Base-by-base conservation (phyloP, 2,888 invertebrate species). In the Heliconius cydno region DNA sequence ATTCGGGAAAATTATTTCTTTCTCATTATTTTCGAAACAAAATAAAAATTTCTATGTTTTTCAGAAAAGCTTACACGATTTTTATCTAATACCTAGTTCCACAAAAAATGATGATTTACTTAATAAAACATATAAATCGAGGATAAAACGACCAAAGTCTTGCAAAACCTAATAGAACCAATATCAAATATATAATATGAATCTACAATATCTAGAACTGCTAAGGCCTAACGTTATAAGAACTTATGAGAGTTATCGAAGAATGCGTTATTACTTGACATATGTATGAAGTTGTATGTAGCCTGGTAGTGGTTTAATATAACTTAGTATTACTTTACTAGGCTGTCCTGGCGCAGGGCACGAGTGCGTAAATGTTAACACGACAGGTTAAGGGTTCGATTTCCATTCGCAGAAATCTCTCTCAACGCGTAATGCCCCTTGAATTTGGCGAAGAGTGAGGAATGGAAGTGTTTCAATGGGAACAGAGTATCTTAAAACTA, bases 181-280 rank as follows among this genome's bases (percentile, higher is more conserved):
- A 63, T 65, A 65, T 65, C 6, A 7, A 28, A 28, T 65, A 65
- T 15, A 65, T 3, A 25, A 68, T 7, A n/a, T 12, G 38, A 19
- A n/a, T 22, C 60, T 41, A 38, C 0, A 52, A 52, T 22, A 52
- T 52, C 52, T 41, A 41, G 25, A 41, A 3, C 25, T 25, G 15
- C 7, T 38, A 28, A 28, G 25, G 25, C 38, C 15, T 65, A 65
- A 15, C 65, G 46, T 65, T 22, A 28, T 71, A 70, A 70, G 77
- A 71, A 70, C 71, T 41, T 63, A 77, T 63, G 77, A 77, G 63
- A 30, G n/a, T 70, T 60, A 15, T 57, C 28, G 13, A 63, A 41
- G 41, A 60, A 70, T 77, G 25, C 34, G 25, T 70, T 77, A 77
- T 28, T 71, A 71, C n/a, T 46, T 25, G 41, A 41, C 3, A 60